A percentile compares a stretch with the other conserved stretches of the same genome.
Evolutionary conservation across 1,140 invertebrate genomes (phyloP).

Genomic region (Pinna nobilis): DNA sequence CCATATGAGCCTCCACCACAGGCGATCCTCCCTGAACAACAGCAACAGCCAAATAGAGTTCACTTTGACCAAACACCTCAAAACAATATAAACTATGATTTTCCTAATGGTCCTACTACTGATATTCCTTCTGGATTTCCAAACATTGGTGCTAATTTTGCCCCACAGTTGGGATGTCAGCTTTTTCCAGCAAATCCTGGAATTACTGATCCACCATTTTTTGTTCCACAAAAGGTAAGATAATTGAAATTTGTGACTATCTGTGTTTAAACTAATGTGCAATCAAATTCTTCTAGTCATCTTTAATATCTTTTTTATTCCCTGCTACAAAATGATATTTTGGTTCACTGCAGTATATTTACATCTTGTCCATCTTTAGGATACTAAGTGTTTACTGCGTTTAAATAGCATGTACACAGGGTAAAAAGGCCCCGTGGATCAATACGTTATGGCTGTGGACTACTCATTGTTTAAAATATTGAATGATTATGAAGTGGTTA

Average conservation of each 20-base stretch:
- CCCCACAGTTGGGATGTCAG: constrained; percentile 35
- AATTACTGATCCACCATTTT: constrained; percentile 30
- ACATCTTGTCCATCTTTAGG: too few species aligned
- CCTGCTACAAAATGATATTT: neutral
- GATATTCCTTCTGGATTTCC: constrained; percentile 12
- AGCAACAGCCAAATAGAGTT: too few species aligned
- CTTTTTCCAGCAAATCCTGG: constrained; percentile 34
- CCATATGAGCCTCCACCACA: neutral
- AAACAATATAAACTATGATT: constrained; percentile 1
- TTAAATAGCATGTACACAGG: too few species aligned
- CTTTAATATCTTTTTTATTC: neutral
- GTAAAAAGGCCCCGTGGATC: too few species aligned
- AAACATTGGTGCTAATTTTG: constrained; percentile 34
- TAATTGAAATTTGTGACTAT: too few species aligned
- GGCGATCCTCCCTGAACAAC: neutral
- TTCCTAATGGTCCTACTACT: neutral
- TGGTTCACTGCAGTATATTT: too few species aligned
- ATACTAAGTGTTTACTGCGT: too few species aligned
- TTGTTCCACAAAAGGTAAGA: constrained; percentile 34
- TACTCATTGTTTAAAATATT: too few species aligned
- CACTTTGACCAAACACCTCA: too few species aligned
- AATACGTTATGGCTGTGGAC: too few species aligned
- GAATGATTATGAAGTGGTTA: too few species aligned
- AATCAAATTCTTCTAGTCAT: neutral
- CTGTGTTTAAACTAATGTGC: too few species aligned